These are phyloP conservation scores for Brevimyrus niger DNA, from an alignment of 2,113 vertebrate genomes.

Conservation along the genomic window DNA sequence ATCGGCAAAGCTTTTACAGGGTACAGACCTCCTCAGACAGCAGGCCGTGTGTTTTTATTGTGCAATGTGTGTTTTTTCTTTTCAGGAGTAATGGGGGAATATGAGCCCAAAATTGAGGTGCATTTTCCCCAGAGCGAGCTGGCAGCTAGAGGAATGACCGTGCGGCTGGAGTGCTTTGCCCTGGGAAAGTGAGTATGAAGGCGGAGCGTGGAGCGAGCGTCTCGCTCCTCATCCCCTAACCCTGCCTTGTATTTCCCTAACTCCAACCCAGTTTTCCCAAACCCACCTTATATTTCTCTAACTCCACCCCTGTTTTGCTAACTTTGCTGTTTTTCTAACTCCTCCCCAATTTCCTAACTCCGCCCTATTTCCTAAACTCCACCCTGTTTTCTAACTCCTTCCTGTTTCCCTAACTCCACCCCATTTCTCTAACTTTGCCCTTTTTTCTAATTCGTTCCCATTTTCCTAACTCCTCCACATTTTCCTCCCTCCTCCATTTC, in stretches of 20 bases:
- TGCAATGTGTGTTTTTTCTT: slow-evolving; percentile 37
- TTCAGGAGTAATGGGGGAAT: slow-evolving; percentile 94
- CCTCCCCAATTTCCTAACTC: too few relatives aligned
- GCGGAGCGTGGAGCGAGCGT: not conserved
- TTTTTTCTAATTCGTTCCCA: too few relatives aligned
- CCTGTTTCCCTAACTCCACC: not conserved
- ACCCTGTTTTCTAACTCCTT: not conserved
- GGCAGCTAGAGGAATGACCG: slow-evolving; percentile 80
- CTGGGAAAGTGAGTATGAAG: slow-evolving; percentile 89
- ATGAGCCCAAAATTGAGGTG: slow-evolving; percentile 97
- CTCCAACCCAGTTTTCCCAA: not conserved
- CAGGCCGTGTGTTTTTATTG: slow-evolving; percentile 31
- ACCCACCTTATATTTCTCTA: not conserved
- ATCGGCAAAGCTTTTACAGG: not conserved
- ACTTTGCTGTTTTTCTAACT: not conserved
- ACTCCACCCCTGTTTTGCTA: not conserved
- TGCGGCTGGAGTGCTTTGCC: slow-evolving; percentile 93
- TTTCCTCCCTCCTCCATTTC: not conserved
- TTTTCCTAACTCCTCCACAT: too few relatives aligned
- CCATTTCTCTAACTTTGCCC: not conserved
- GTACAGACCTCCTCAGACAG: slow-evolving; percentile 2
- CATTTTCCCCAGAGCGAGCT: slow-evolving; percentile 83
- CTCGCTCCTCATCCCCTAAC: not conserved
- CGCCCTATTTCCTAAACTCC: not conserved
- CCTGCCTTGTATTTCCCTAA: not conserved